Conservation (phyloP, 1,140 invertebrate genomes). For the Pseudomyrmex sp. region DNA sequence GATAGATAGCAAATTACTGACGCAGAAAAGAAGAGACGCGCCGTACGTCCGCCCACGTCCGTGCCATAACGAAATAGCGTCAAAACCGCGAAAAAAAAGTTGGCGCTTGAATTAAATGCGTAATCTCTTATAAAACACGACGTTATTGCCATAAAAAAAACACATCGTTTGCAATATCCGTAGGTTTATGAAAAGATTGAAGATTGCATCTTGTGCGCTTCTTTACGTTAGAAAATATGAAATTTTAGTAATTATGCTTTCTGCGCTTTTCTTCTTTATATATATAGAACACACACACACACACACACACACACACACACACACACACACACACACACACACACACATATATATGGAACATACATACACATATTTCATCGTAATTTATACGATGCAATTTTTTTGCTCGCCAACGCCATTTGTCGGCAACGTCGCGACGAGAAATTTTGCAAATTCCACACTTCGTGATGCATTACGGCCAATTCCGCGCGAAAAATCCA, state of each 20-base stretch:
- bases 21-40: background rate
- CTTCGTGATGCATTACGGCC: background rate
- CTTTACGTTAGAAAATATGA: background rate
- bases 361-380: background rate
- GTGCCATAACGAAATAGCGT: background rate
- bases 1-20: slow-evolving; percentile 17
- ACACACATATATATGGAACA: background rate
- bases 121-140: slow-evolving; percentile 25
- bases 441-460: background rate
- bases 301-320: too few relatives aligned
- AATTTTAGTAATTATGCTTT: too few relatives aligned
- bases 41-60: background rate
- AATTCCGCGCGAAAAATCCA: slow-evolving; percentile 5
- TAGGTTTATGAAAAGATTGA: background rate
- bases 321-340: too few relatives aligned
- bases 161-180: background rate
- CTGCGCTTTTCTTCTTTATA: too few relatives aligned
- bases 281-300: too few relatives aligned
- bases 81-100: background rate
- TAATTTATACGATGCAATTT: background rate
- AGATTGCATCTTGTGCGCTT: background rate
- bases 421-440: too few relatives aligned
- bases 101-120: slow-evolving; percentile 5
- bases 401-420: too few relatives aligned
- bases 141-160: background rate